These are phyloP conservation scores for Tapera naevia DNA, from an alignment of 2,797 vertebrate genomes.

Conservation along the genomic window DNA sequence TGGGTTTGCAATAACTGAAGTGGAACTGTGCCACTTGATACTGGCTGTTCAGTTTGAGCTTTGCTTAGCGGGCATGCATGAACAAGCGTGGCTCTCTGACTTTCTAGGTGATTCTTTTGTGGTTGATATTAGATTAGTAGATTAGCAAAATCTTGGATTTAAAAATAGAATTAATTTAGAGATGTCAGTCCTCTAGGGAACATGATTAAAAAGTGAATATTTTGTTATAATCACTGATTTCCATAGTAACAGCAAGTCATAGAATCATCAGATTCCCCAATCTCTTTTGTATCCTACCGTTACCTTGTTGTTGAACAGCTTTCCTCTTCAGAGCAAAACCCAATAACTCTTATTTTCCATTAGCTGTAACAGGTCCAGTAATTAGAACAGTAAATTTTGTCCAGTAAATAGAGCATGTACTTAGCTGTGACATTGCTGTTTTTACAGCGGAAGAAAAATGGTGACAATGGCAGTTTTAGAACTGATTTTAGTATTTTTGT, in stretches of 20 bases:
- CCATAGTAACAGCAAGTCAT: slow-evolving; percentile 48
- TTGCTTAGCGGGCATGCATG: accelerated
- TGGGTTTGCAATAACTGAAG: neutral
- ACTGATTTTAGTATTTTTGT: neutral
- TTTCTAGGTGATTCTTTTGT: neutral
- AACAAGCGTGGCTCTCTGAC: neutral
- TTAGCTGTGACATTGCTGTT: slow-evolving; percentile 24
- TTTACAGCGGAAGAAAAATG: slow-evolving; percentile 33
- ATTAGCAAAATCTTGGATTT: neutral
- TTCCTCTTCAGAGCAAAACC: slow-evolving; percentile 4
- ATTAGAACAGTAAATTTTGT: slow-evolving; percentile 65
- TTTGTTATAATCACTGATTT: slow-evolving; percentile 32
- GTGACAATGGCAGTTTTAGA: slow-evolving; percentile 17
- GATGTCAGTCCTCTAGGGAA: slow-evolving; percentile 16
- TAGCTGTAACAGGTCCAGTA: slow-evolving; percentile 34
- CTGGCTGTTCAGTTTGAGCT: neutral
- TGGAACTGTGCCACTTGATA: neutral
- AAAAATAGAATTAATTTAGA: slow-evolving; percentile 2
- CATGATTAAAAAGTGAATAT: slow-evolving; percentile 10
- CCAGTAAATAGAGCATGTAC: neutral
- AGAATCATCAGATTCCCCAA: neutral
- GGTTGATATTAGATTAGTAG: neutral
- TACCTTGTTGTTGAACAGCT: slow-evolving; percentile 26
- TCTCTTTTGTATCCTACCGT: neutral
- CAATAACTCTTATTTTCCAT: slow-evolving; percentile 43